These are phyloP conservation scores for Tetramorium alpestre DNA, from an alignment of 1,140 invertebrate genomes.

Conservation along the genomic window DNA sequence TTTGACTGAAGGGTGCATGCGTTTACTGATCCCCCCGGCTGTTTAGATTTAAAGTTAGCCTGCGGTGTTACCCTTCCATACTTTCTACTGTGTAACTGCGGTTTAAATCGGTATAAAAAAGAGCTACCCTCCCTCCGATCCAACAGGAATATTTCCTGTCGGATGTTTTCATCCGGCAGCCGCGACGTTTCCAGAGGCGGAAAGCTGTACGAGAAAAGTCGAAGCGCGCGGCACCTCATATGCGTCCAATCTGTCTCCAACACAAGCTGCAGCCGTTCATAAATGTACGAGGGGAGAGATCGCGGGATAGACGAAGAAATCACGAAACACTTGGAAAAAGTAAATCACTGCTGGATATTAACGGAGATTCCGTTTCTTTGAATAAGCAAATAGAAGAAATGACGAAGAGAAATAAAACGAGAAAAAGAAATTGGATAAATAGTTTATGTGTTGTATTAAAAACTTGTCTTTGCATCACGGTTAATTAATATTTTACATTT, in stretches of 20 bases:
- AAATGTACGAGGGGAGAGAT: not conserved
- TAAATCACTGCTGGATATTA: constrained; percentile 1
- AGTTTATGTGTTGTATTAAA: not conserved
- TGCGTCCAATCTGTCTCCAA: constrained; percentile 69
- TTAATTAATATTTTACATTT: not conserved
- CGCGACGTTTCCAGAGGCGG: constrained; percentile 45
- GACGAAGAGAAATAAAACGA: not conserved
- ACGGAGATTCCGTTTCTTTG: not conserved
- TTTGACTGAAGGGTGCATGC: constrained; percentile 35
- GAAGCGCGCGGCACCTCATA: constrained; percentile 61
- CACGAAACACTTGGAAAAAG: constrained; percentile 27
- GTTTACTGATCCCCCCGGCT: constrained; percentile 7
- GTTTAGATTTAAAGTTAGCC: constrained; percentile 37
- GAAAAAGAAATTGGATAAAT: not conserved
- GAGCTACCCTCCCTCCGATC: constrained; percentile 30
- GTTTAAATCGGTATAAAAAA: constrained; percentile 48
- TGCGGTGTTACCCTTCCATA: not conserved
- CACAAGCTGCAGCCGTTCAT: not conserved
- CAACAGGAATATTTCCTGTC: constrained; percentile 70
- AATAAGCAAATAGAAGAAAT: not conserved
- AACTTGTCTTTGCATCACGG: not conserved
- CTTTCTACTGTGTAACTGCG: not conserved
- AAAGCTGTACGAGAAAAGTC: constrained; percentile 71
- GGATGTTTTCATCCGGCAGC: constrained; percentile 67
- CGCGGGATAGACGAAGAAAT: not conserved